Evolutionary conservation across 2,888 invertebrate species (phyloP).

Genomic region (Arenicola marina): DNA sequence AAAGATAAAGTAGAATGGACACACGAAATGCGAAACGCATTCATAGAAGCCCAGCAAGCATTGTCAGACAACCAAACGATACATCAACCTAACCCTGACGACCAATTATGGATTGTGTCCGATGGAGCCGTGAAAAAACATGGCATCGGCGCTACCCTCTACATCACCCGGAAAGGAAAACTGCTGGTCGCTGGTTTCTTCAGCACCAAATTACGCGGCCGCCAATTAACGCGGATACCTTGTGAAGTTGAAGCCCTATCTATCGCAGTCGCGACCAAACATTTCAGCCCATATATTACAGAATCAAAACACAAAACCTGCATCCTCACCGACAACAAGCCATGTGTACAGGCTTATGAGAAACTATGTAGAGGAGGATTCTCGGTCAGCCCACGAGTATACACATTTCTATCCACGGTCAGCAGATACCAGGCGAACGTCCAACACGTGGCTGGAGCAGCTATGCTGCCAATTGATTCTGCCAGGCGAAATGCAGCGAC

Average conservation of each 20-base stretch:
- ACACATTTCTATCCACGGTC: slow-evolving; percentile 12
- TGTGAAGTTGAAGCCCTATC: not conserved
- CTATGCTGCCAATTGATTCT: slow-evolving; percentile 5
- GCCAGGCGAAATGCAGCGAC: slow-evolving; percentile 5
- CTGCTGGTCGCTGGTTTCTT: not conserved
- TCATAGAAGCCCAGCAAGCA: too few species aligned
- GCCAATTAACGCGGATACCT: not conserved
- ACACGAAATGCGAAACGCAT: not conserved
- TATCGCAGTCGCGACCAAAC: not conserved
- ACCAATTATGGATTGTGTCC: not conserved
- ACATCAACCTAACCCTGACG: not conserved
- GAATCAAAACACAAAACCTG: not conserved
- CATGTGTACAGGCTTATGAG: slow-evolving; percentile 12
- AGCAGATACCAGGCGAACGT: slow-evolving; percentile 4
- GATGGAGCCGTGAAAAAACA: not conserved
- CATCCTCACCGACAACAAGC: slow-evolving; percentile 2
- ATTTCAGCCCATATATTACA: not conserved
- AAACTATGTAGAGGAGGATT: slow-evolving; percentile 10
- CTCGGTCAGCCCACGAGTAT: slow-evolving; percentile 14
- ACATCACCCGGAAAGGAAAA: not conserved
- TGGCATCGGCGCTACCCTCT: not conserved
- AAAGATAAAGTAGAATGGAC: slow-evolving; percentile 1
- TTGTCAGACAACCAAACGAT: not conserved
- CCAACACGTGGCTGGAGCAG: slow-evolving; percentile 5
- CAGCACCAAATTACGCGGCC: not conserved